Evolutionary conservation across 1,140 invertebrate species (phyloP).

Genomic region (Cydia splendana): DNA sequence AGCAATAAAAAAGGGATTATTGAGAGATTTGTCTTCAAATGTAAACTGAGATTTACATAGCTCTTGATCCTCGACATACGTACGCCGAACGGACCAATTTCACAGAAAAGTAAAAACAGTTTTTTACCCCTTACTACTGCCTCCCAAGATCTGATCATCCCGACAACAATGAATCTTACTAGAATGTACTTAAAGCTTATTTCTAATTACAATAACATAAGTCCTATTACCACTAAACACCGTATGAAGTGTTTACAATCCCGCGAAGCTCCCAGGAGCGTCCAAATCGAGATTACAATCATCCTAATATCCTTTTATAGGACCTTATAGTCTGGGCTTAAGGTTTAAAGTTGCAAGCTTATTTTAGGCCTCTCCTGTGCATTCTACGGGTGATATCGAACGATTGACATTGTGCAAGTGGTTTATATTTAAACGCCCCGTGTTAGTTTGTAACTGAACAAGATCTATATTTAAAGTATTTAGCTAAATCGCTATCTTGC

Average conservation of each 20-base stretch:
- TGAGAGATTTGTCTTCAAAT: too few species aligned
- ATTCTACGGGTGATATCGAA: neutral
- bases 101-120: neutral
- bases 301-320: neutral
- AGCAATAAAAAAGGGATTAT: too few species aligned
- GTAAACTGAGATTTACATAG: too few species aligned
- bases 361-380: neutral
- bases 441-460: neutral
- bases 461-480: neutral
- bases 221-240: neutral
- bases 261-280: neutral
- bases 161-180: neutral
- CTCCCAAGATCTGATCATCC: neutral
- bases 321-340: neutral
- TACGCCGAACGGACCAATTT: conserved; percentile 41
- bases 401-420: conserved; percentile 16
- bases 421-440: neutral
- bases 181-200: neutral
- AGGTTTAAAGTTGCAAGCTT: neutral
- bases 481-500: too few species aligned
- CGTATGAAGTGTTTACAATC: neutral
- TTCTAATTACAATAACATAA: neutral
- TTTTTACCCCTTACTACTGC: neutral
- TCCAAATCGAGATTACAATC: neutral
- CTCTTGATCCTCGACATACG: too few species aligned